Percentiles rank a stretch among this genome's conserved stretches.
Conservation (phyloP, 92 coral and sea anemone species). For the Virgularia gustaviana region DNA sequence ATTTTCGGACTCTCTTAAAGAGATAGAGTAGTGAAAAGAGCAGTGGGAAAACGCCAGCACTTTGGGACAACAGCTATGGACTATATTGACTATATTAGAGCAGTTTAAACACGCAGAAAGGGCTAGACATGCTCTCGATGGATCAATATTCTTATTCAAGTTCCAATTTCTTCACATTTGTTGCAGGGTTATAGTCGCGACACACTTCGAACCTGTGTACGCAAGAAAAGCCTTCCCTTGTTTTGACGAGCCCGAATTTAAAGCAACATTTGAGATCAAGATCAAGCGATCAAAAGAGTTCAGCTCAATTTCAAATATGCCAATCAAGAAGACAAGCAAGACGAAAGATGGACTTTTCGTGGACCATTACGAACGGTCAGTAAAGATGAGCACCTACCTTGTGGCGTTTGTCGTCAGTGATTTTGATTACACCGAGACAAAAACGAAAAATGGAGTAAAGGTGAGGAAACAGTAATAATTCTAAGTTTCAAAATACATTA, state of each 20-base stretch:
- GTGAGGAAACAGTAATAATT: too few relatives aligned
- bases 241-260: slow-evolving; percentile 88
- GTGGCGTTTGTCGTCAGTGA: slow-evolving; percentile 87
- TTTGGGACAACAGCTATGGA: too few relatives aligned
- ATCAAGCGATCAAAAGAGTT: slow-evolving; percentile 50
- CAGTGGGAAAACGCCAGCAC: too few relatives aligned
- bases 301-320: slow-evolving; percentile 84
- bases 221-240: slow-evolving; percentile 91
- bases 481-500: too few relatives aligned
- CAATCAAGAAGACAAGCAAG: slow-evolving; percentile 42
- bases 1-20: too few relatives aligned
- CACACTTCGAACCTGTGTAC: slow-evolving; percentile 83
- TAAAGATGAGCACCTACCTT: slow-evolving; percentile 84
- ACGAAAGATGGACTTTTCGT: slow-evolving; percentile 47
- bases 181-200: slow-evolving; percentile 66
- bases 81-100: too few relatives aligned
- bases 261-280: slow-evolving; percentile 68
- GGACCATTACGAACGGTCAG: slow-evolving; percentile 54
- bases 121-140: too few relatives aligned
- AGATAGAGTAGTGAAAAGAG: too few relatives aligned
- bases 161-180: background rate
- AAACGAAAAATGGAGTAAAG: slow-evolving; percentile 60
- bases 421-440: slow-evolving; percentile 52
- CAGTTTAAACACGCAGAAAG: too few relatives aligned
- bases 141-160: background rate